A percentile compares a stretch with the other conserved stretches of the same genome.
These are phyloP conservation scores for Erpetoichthys calabaricus DNA, from an alignment of 2,797 vertebrate genomes.

Conservation along the genomic window DNA sequence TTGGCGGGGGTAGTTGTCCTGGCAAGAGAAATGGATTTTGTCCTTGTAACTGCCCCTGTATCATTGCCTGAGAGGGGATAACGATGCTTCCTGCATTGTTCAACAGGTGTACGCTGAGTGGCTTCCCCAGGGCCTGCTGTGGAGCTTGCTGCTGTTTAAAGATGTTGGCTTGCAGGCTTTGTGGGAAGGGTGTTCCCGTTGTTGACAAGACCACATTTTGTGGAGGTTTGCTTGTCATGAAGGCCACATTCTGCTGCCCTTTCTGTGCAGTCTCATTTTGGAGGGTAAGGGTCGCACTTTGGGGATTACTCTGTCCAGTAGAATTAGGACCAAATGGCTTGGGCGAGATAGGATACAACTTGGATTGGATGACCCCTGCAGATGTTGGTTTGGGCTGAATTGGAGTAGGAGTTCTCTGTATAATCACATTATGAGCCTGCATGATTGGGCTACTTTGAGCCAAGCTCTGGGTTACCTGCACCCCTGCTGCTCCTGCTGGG, in stretches of 20 bases:
- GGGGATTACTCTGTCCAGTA: constrained; percentile 30
- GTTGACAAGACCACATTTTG: constrained; percentile 71
- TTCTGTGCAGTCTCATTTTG: constrained; percentile 69
- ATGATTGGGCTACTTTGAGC: constrained; percentile 18
- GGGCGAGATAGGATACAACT: constrained; percentile 55
- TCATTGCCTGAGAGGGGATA: constrained; percentile 71
- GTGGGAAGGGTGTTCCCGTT: constrained; percentile 25
- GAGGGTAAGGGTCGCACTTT: constrained; percentile 28
- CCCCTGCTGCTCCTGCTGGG: constrained; percentile 36
- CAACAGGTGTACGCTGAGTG: constrained; percentile 78
- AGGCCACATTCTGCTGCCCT: constrained; percentile 55
- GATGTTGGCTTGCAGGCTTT: constrained; percentile 40
- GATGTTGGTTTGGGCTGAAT: constrained; percentile 81
- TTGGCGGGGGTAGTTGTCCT: constrained; percentile 33
- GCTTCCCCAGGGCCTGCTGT: constrained; percentile 46
- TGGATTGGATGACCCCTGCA: constrained; percentile 42
- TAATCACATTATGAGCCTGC: constrained; percentile 75
- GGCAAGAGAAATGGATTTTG: constrained; percentile 86
- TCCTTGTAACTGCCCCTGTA: constrained; percentile 76
- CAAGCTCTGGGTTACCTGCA: constrained; percentile 35
- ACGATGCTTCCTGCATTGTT: constrained; percentile 88
- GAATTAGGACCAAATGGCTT: constrained; percentile 32
- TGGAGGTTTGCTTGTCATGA: constrained; percentile 73
- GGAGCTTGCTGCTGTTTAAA: constrained; percentile 61
- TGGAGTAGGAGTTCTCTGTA: constrained; percentile 84